Percentiles rank a stretch among this genome's conserved stretches.
phyloP scores from a whole-genome alignment of 2,113 vertebrate species.

The Scophthalmus maximus region DNA sequence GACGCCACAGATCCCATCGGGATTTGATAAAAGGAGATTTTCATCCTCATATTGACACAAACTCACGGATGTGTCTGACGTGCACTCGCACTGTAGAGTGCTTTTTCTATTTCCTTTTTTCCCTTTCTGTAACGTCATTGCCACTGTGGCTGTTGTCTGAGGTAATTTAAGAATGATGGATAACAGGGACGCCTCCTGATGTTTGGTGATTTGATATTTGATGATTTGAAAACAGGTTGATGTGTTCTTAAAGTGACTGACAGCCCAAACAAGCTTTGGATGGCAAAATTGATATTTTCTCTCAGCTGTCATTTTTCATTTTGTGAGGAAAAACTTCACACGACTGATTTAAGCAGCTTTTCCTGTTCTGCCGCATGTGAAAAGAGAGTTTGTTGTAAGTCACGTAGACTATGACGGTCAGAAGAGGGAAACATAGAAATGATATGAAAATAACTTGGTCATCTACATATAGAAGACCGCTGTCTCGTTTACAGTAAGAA shows the following conservation, averaged over 20 bases:
- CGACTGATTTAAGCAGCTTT: no score
- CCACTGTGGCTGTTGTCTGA: not conserved
- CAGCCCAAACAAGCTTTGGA: not conserved
- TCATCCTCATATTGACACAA: conserved; percentile 31
- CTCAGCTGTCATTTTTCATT: conserved; percentile 1
- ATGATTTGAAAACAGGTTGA: not conserved
- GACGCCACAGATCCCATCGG: conserved; percentile 24
- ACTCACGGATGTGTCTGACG: conserved; percentile 4
- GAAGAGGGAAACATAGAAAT: no score
- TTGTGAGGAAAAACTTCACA: not conserved
- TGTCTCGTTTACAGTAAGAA: no score
- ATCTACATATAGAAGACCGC: no score
- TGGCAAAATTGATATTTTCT: not conserved
- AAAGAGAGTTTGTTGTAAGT: no score
- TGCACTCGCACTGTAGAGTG: no score
- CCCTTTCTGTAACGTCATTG: not conserved
- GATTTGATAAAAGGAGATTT: conserved; percentile 30
- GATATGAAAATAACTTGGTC: no score
- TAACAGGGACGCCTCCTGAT: not conserved
- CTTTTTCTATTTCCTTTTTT: not conserved
- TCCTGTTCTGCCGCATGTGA: no score
- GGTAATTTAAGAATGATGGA: not conserved
- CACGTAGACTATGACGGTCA: no score
- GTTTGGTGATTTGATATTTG: not conserved
- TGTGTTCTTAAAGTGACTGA: conserved; percentile 5